These are phyloP conservation scores for Trachurus trachurus DNA, from an alignment of 2,797 vertebrate genomes.

Conservation along the genomic window DNA sequence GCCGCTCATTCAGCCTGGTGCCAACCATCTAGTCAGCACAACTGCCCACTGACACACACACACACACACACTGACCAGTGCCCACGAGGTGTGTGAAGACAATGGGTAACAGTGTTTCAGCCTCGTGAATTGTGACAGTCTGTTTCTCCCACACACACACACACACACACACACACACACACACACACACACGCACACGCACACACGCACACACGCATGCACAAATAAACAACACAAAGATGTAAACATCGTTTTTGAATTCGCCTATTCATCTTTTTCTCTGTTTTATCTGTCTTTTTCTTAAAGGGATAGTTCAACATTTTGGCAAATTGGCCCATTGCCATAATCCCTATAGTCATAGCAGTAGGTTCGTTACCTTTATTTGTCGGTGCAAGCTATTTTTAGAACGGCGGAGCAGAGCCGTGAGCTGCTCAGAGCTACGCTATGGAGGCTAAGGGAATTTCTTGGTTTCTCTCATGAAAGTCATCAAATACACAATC, in stretches of 20 bases:
- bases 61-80: constrained; percentile 21
- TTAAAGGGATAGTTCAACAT: background rate
- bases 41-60: constrained; percentile 41
- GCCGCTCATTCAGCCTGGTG: constrained; percentile 64
- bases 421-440: no score
- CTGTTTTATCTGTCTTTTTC: background rate
- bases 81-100: constrained; percentile 60
- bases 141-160: constrained; percentile 25
- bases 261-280: background rate
- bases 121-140: constrained; percentile 43
- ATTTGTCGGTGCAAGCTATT: no score
- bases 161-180: constrained; percentile 3
- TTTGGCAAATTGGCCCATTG: no score
- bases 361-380: no score
- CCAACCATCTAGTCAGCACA: constrained; percentile 70
- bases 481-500: no score
- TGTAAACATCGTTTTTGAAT: background rate
- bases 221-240: constrained; percentile 17
- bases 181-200: background rate
- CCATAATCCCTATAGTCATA: no score
- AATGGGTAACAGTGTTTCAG: constrained; percentile 68
- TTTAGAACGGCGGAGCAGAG: no score
- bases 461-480: no score
- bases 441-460: no score
- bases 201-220: constrained; percentile 16